These are phyloP conservation scores for Laticauda laticaudata DNA, from an alignment of 2,113 vertebrate species.

Conservation along the genomic window DNA sequence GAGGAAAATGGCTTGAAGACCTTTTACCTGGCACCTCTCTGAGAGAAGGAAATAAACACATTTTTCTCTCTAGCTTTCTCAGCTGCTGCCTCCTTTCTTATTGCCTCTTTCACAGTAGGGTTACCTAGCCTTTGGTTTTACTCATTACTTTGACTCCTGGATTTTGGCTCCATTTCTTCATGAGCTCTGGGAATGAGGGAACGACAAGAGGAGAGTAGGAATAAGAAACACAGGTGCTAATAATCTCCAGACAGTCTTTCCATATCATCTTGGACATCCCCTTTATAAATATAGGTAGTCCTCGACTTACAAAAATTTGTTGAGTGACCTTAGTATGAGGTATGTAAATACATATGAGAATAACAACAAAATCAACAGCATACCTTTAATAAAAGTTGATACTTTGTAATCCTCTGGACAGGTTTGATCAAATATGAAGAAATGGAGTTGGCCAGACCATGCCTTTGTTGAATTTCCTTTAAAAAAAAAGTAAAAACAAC, in stretches of 20 bases:
- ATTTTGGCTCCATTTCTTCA: not conserved
- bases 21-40: not conserved
- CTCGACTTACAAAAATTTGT: not conserved
- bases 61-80: not conserved
- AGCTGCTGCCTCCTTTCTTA: not conserved
- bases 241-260: not conserved
- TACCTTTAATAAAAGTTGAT: constrained; percentile 96
- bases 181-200: not conserved
- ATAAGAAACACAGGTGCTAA: not conserved
- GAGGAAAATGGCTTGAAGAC: not conserved
- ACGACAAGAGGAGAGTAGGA: not conserved
- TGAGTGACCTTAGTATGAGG: not conserved
- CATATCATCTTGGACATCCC: not conserved
- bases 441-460: constrained; percentile 93
- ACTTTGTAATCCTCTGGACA: constrained; percentile 98
- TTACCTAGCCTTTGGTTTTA: not conserved
- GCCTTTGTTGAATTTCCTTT: constrained; percentile 96
- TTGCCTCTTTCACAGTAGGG: not conserved
- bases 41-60: not conserved
- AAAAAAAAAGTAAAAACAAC: constrained; percentile 28
- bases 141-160: not conserved
- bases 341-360: not conserved
- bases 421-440: constrained; percentile 99
- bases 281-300: not conserved
- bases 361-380: constrained; percentile 16